Evolutionary conservation across 2,113 vertebrate genomes (phyloP).

Genomic region (Nyctibius bracteatus): DNA sequence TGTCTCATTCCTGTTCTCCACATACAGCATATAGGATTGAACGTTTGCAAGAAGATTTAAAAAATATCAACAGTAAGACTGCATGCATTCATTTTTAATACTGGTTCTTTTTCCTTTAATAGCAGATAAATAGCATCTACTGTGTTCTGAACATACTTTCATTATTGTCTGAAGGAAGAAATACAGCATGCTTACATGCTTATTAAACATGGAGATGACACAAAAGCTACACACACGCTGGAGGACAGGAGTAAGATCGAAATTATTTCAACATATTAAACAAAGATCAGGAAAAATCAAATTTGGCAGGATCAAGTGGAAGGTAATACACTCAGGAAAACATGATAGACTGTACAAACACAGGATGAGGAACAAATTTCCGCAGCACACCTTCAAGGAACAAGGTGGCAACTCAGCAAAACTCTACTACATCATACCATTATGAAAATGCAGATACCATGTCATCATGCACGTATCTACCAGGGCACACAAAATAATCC

Average conservation of each 20-base stretch:
- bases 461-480: neutral
- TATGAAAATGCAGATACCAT: neutral
- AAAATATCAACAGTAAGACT: neutral
- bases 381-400: neutral
- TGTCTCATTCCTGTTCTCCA: neutral
- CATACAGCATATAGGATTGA: rapidly evolving
- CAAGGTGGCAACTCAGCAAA: neutral
- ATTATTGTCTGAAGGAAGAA: neutral
- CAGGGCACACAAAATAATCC: neutral
- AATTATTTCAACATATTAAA: neutral
- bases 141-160: neutral
- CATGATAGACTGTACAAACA: rapidly evolving
- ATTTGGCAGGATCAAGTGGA: neutral
- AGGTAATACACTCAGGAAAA: neutral
- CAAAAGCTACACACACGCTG: neutral
- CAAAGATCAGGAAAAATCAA: neutral
- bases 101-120: neutral
- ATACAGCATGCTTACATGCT: neutral
- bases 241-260: neutral
- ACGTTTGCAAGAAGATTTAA: neutral
- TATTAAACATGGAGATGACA: neutral
- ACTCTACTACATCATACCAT: neutral
- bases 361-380: neutral
- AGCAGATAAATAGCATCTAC: neutral
- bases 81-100: neutral